These are phyloP conservation scores for Chionis minor DNA, from an alignment of 2,113 vertebrate genomes.

Conservation along the genomic window DNA sequence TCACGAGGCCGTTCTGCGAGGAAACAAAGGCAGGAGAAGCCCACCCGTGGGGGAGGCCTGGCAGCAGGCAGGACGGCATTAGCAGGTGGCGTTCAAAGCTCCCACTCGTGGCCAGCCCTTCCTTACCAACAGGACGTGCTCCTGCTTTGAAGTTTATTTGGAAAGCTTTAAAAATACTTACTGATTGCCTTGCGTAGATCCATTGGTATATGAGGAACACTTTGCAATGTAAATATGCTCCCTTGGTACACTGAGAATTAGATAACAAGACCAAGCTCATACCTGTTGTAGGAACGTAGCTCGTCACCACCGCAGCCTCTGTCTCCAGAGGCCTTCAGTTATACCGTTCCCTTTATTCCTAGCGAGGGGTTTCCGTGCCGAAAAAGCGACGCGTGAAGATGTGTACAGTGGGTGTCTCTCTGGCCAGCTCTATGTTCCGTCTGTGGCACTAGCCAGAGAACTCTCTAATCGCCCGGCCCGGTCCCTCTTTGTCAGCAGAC, in stretches of 20 bases:
- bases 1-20: not conserved
- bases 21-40: not conserved
- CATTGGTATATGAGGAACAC: not conserved
- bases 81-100: not conserved
- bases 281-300: not conserved
- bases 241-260: not conserved
- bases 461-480: not conserved
- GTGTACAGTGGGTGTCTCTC: not conserved
- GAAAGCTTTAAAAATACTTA: conserved; percentile 21
- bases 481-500: not conserved
- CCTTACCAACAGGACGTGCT: not conserved
- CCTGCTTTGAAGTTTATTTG: conserved; percentile 16
- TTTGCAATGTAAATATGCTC: conserved; percentile 26
- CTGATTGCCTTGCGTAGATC: not conserved
- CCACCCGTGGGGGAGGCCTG: not conserved
- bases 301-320: not conserved
- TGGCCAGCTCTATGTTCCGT: not conserved
- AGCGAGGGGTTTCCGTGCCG: not conserved
- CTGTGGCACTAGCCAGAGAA: not conserved
- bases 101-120: not conserved
- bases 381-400: not conserved
- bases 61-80: not conserved
- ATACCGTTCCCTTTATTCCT: not conserved
- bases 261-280: not conserved
- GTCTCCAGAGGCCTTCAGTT: not conserved